A percentile compares a stretch with the other conserved stretches of the same genome.
phyloP scores from a whole-genome alignment of 2,113 vertebrate species.

The Odontesthes bonariensis region DNA sequence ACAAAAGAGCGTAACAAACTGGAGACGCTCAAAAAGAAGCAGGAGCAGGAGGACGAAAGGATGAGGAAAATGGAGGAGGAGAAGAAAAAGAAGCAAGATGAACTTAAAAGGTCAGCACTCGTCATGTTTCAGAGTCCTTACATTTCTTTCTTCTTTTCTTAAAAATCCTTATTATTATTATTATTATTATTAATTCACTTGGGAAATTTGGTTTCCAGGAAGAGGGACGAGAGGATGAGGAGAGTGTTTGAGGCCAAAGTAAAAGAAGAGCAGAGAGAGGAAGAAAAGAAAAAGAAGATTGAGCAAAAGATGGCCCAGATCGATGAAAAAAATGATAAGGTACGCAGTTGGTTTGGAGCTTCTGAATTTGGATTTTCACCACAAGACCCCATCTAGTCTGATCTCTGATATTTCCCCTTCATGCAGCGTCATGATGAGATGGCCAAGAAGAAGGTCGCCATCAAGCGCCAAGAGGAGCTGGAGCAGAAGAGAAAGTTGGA shows the following conservation, averaged over 20 bases:
- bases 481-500: slow-evolving; percentile 89
- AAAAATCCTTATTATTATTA: too few species aligned
- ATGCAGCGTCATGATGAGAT: slow-evolving; percentile 89
- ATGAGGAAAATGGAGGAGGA: slow-evolving; percentile 93
- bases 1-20: slow-evolving; percentile 89
- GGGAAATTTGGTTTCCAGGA: slow-evolving; percentile 78
- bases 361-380: neutral
- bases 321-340: slow-evolving; percentile 93
- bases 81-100: slow-evolving; percentile 87
- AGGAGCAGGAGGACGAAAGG: slow-evolving; percentile 89
- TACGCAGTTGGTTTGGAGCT: slow-evolving; percentile 40
- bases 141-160: neutral
- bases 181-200: neutral
- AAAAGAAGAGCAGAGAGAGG: slow-evolving; percentile 88
- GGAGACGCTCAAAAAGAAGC: slow-evolving; percentile 89
- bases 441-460: slow-evolving; percentile 86
- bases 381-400: rapidly evolving
- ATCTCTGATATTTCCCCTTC: neutral
- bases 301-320: slow-evolving; percentile 92
- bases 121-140: neutral
- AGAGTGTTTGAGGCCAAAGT: slow-evolving; percentile 90
- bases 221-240: slow-evolving; percentile 89
- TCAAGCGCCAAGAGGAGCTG: slow-evolving; percentile 89
- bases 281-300: slow-evolving; percentile 90
- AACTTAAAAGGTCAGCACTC: slow-evolving; percentile 84